Evolutionary conservation across 2,797 vertebrate species (phyloP), one percentile per base, ranked within the genome.

Genomic region (Syngnathus acus): DNA sequence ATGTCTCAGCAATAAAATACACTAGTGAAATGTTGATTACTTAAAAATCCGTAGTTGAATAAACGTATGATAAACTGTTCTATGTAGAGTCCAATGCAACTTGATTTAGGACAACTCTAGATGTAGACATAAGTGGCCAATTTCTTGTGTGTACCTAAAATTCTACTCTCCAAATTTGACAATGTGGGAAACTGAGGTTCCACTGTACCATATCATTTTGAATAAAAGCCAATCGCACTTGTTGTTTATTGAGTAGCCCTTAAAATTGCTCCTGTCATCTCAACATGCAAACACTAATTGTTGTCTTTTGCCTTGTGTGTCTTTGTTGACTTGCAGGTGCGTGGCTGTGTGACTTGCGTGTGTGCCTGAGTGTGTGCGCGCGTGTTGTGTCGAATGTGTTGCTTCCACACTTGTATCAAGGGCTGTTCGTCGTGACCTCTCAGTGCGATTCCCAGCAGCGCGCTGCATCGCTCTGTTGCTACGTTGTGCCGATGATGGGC

Each of bases 401-500:
- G 74, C 80, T 86, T 89, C 85, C 81, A 81, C 83, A 81, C 84
- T 86, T 79, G 88, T 79, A 83, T 84, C 76, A 82, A 82, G 83
- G 82, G 3, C 84, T 89, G 78, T 89, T 87, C 26, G 85, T 81
- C 88, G 87, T 87, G 87, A 82, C 82, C 78, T 68, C 82, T 80
- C 88, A 86, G 77, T 81, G 80, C 71, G 86, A 89, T 72, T 74
- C 72, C 80, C 81, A 64, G 73, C 77, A 68, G 77, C 76, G 70
- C 74, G 63, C 71, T 77, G 73, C 75, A 73, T 81, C 78, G 73
- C 89, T 88, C 89, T 90, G 61, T 81, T 81, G 78, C 87, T 80
- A 78, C 73, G 75, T 77, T 87, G 87, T 87, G 87, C 94, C 95
- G 70, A 97, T 99, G 87, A 98, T 97, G 74, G 95, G 93, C 79